Evolutionary conservation across 2,113 vertebrate genomes (phyloP).

Genomic region (Cephalopholis sonnerati): DNA sequence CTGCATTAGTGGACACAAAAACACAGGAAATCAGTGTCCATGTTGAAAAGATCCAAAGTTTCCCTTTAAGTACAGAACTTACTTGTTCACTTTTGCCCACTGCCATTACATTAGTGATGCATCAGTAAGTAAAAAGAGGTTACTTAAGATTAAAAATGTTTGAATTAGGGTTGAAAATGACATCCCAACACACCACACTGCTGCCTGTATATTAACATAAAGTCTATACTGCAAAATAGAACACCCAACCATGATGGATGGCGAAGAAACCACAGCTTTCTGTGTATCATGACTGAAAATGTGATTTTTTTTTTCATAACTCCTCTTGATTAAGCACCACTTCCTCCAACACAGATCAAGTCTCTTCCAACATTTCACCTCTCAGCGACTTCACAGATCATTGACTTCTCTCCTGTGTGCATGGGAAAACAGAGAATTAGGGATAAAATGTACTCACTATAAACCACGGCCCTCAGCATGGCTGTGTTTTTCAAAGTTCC

Average conservation of each 20-base stretch:
- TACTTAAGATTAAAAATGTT: neutral
- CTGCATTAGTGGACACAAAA: no score
- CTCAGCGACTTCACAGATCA: slow-evolving; percentile 17
- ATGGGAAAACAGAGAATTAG: neutral
- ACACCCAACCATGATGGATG: neutral
- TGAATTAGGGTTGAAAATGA: neutral
- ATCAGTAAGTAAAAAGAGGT: no score
- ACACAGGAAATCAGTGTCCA: no score
- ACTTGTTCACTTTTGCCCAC: no score
- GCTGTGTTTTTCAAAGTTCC: neutral
- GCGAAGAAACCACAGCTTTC: neutral
- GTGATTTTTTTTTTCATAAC: neutral
- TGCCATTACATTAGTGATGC: no score
- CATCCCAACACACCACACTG: neutral
- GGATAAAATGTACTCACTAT: neutral
- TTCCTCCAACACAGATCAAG: neutral
- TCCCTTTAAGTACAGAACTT: no score
- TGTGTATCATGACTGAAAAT: neutral
- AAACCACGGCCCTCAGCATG: slow-evolving; percentile 9
- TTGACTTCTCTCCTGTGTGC: neutral
- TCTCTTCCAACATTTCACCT: slow-evolving; percentile 3
- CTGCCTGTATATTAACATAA: neutral
- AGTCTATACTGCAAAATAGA: neutral
- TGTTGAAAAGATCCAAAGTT: no score
- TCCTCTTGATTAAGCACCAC: neutral